These are phyloP conservation scores for Micropoecilia bifurca DNA, from an alignment of 2,797 vertebrate genomes.

Conservation along the genomic window DNA sequence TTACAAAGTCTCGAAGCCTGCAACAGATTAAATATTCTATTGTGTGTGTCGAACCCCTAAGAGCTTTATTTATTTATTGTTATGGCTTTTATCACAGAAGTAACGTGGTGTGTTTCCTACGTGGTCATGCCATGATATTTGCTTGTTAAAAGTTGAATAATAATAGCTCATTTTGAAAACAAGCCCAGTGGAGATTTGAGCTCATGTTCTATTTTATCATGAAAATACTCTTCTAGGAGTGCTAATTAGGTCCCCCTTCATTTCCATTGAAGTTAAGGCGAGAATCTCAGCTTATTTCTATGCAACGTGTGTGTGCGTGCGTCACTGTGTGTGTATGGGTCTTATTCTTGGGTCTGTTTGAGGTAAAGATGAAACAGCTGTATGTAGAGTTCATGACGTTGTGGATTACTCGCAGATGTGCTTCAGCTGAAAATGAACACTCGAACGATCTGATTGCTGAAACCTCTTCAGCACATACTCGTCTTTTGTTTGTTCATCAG, in stretches of 20 bases:
- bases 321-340: slow-evolving; percentile 13
- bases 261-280: slow-evolving; percentile 40
- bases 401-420: slow-evolving; percentile 47
- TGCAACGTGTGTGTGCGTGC: slow-evolving; percentile 3
- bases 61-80: slow-evolving; percentile 41
- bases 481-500: slow-evolving; percentile 56
- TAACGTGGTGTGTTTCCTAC: slow-evolving; percentile 31
- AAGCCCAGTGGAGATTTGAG: slow-evolving; percentile 41
- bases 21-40: slow-evolving; percentile 34
- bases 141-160: slow-evolving; percentile 52
- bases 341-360: slow-evolving; percentile 30
- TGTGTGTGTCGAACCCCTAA: slow-evolving; percentile 24
- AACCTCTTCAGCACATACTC: slow-evolving; percentile 41
- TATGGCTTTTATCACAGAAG: slow-evolving; percentile 51
- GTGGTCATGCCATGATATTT: slow-evolving; percentile 39
- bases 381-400: slow-evolving; percentile 33
- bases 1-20: slow-evolving; percentile 37
- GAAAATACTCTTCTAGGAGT: slow-evolving; percentile 50
- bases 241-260: slow-evolving; percentile 41
- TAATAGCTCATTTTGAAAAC: slow-evolving; percentile 52
- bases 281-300: slow-evolving; percentile 41
- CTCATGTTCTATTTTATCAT: slow-evolving; percentile 44
- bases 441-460: slow-evolving; percentile 45
- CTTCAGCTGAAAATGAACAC: slow-evolving; percentile 49
- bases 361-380: slow-evolving; percentile 54